Percentiles rank a stretch among this genome's conserved stretches.
Evolutionary conservation across 2,888 invertebrate genomes (phyloP).

Genomic region (Phytoseiulus persimilis): DNA sequence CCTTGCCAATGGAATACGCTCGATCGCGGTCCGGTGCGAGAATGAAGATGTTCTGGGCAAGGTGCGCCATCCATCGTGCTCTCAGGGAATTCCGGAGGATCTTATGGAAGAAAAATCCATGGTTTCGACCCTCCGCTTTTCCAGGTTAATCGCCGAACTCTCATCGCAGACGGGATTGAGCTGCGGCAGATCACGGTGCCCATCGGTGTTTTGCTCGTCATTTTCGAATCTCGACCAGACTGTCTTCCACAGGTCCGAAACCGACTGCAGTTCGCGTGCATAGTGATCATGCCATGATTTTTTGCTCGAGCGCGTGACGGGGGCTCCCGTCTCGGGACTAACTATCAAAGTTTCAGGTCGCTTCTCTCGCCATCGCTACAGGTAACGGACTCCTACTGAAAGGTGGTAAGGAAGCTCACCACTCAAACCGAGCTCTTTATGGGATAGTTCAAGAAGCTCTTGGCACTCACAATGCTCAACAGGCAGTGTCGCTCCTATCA

Average conservation of each 20-base stretch:
- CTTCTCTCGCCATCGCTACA: conserved; percentile 89
- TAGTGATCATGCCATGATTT: no score
- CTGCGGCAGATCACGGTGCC: conserved; percentile 90
- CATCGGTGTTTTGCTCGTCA: conserved; percentile 91
- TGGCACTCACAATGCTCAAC: conserved; percentile 67
- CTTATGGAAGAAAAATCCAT: background rate
- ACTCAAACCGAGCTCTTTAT: conserved; percentile 85
- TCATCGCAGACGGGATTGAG: conserved; percentile 71
- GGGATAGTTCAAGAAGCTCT: conserved; percentile 83
- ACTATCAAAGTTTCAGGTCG: conserved; percentile 61
- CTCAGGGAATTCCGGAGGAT: background rate
- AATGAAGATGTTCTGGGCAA: background rate
- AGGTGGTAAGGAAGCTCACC: conserved; percentile 89
- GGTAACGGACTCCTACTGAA: conserved; percentile 91
- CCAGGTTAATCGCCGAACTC: conserved; percentile 60
- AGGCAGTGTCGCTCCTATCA: conserved; percentile 80
- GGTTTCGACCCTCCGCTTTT: background rate
- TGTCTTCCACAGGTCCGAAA: conserved; percentile 68
- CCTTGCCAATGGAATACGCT: conserved; percentile 57
- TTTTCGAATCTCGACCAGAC: conserved; percentile 96
- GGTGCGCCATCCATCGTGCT: background rate
- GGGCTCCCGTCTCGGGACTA: background rate
- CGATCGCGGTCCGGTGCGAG: conserved; percentile 45
- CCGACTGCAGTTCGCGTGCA: no score
- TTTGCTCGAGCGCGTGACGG: background rate